Evolutionary conservation across 2,113 vertebrate species (phyloP).

Genomic region (Anolis carolinensis): DNA sequence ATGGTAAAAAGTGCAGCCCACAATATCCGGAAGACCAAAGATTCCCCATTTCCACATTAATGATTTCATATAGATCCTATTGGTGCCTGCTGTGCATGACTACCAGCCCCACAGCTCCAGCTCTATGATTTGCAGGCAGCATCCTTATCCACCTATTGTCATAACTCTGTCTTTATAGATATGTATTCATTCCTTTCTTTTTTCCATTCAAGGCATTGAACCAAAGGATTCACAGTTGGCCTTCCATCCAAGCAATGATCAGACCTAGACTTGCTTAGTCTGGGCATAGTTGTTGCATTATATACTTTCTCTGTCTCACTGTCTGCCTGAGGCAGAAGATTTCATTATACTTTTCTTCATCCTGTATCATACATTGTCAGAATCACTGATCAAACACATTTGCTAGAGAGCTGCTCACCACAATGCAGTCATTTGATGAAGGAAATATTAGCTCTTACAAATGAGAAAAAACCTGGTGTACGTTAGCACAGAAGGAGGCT

Average conservation of each 20-base stretch:
- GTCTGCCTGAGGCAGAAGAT: background rate
- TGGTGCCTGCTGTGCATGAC: background rate
- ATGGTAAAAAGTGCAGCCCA: background rate
- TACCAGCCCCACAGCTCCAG: background rate
- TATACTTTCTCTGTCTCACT: background rate
- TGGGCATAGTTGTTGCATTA: background rate
- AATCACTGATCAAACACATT: background rate
- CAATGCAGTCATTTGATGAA: background rate
- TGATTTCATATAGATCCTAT: background rate
- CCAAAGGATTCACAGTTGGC: background rate
- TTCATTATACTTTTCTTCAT: background rate
- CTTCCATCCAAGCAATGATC: background rate
- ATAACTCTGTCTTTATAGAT: background rate
- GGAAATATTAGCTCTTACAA: background rate
- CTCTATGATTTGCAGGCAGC: background rate
- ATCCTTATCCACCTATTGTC: too few relatives aligned
- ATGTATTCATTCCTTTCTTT: background rate
- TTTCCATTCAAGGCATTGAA: background rate
- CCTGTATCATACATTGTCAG: background rate
- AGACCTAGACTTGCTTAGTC: background rate
- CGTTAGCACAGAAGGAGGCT: background rate
- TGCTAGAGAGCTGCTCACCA: background rate
- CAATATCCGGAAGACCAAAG: background rate
- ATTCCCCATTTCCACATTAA: background rate
- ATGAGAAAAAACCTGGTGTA: background rate